Percentiles rank a stretch among this genome's conserved stretches.
Conservation (phyloP, 2,888 invertebrate species). For the Abrostola tripartita region DNA sequence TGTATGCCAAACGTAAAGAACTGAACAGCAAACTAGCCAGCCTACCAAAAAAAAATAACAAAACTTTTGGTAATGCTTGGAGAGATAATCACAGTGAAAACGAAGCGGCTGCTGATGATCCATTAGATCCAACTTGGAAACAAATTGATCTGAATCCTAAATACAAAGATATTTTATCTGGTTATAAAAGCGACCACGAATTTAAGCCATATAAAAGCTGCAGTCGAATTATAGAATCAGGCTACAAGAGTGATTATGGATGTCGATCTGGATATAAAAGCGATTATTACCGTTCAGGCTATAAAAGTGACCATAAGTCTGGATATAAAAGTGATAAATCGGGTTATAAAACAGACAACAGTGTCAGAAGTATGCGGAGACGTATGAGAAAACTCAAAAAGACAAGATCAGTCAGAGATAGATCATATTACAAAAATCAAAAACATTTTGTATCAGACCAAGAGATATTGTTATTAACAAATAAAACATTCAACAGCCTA, state of each 20-base stretch:
- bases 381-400: slow-evolving; percentile 85
- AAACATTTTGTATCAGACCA: slow-evolving; percentile 88
- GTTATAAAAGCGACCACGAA: slow-evolving; percentile 89
- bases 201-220: slow-evolving; percentile 86
- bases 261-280: slow-evolving; percentile 86
- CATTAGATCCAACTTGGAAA: slow-evolving; percentile 90
- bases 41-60: slow-evolving; percentile 77
- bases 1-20: slow-evolving; percentile 86
- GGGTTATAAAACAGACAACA: slow-evolving; percentile 89
- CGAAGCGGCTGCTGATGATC: slow-evolving; percentile 87
- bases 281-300: slow-evolving; percentile 87
- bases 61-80: slow-evolving; percentile 80
- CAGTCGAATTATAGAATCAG: slow-evolving; percentile 87
- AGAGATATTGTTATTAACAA: slow-evolving; percentile 88
- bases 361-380: slow-evolving; percentile 83
- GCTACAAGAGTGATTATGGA: slow-evolving; percentile 90
- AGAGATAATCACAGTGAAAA: slow-evolving; percentile 85
- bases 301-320: slow-evolving; percentile 89
- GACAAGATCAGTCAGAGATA: slow-evolving; percentile 84
- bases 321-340: slow-evolving; percentile 90
- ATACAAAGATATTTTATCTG: slow-evolving; percentile 89
- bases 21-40: slow-evolving; percentile 81
- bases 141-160: slow-evolving; percentile 90
- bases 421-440: slow-evolving; percentile 86
- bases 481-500: slow-evolving; percentile 85